These are phyloP conservation scores for Cyphotilapia sp. DNA, from an alignment of 2,113 vertebrate genomes.

Conservation along the genomic window DNA sequence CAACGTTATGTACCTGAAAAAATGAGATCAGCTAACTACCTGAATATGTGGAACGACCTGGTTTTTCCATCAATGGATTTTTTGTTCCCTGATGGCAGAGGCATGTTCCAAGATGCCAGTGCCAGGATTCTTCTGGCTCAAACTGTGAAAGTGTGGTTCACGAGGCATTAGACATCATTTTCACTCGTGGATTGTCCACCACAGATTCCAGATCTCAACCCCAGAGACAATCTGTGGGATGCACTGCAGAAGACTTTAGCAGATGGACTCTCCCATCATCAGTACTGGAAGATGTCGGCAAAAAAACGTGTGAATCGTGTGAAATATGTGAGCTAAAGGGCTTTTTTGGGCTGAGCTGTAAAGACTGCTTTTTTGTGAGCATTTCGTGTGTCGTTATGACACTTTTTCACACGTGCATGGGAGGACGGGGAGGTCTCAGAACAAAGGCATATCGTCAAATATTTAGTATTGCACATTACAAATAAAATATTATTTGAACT, in stretches of 20 bases:
- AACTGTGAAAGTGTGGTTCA: not conserved
- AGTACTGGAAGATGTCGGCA: not conserved
- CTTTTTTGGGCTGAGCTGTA: not conserved
- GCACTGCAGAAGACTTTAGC: not conserved
- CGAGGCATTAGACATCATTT: not conserved
- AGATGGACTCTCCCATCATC: not conserved
- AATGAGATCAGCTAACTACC: not conserved
- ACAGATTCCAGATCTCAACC: not conserved
- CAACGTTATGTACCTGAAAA: not conserved
- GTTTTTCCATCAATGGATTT: not conserved
- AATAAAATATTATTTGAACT: not conserved
- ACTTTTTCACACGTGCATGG: not conserved
- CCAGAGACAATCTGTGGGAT: not conserved
- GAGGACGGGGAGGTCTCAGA: not conserved
- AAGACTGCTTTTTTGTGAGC: not conserved
- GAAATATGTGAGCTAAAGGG: not conserved
- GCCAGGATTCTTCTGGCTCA: not conserved
- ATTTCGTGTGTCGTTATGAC: not conserved
- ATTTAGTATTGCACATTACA: not conserved
- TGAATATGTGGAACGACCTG: not conserved
- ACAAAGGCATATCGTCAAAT: not conserved
- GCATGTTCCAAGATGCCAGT: not conserved
- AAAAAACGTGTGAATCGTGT: not conserved
- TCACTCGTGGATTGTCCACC: not conserved
- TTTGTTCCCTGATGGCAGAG: not conserved